A percentile compares a stretch with the other conserved stretches of the same genome.
Evolutionary conservation across 2,888 invertebrate species (phyloP).

Genomic region (Plebejus argus): DNA sequence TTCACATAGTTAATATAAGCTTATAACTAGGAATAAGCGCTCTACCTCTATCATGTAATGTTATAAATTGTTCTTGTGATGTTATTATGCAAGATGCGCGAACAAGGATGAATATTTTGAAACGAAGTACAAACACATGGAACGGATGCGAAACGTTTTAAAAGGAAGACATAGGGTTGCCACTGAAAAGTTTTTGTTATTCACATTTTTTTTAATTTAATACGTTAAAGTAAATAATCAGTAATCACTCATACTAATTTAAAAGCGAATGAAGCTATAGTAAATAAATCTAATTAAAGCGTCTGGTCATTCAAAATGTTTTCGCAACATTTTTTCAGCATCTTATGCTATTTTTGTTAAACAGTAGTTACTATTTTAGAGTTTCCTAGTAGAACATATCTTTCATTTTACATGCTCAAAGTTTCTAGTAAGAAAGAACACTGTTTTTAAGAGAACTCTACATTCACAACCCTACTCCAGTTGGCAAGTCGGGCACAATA

Average conservation of each 20-base stretch:
- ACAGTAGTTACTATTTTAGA: too few species aligned
- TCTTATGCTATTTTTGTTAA: not conserved
- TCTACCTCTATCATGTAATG: not conserved
- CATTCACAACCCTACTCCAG: not conserved
- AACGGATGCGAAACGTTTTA: constrained; percentile 55
- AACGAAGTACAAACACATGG: constrained; percentile 55
- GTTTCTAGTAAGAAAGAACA: too few species aligned
- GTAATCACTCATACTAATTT: too few species aligned
- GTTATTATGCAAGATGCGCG: constrained; percentile 44
- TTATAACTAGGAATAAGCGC: not conserved
- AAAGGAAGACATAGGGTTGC: constrained; percentile 61
- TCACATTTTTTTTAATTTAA: not conserved
- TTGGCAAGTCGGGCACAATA: constrained; percentile 8
- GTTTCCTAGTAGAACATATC: too few species aligned
- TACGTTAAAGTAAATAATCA: too few species aligned
- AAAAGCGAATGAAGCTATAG: too few species aligned
- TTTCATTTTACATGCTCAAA: too few species aligned
- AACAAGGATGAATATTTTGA: constrained; percentile 52
- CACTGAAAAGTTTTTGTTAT: constrained; percentile 21
- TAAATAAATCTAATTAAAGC: too few species aligned
- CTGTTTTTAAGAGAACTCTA: not conserved
- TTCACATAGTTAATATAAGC: not conserved
- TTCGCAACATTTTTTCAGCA: too few species aligned
- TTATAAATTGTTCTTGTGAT: not conserved
- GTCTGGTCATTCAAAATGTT: too few species aligned